Conservation (phyloP, 1,140 invertebrate species). For the Drosophila takahashii region DNA sequence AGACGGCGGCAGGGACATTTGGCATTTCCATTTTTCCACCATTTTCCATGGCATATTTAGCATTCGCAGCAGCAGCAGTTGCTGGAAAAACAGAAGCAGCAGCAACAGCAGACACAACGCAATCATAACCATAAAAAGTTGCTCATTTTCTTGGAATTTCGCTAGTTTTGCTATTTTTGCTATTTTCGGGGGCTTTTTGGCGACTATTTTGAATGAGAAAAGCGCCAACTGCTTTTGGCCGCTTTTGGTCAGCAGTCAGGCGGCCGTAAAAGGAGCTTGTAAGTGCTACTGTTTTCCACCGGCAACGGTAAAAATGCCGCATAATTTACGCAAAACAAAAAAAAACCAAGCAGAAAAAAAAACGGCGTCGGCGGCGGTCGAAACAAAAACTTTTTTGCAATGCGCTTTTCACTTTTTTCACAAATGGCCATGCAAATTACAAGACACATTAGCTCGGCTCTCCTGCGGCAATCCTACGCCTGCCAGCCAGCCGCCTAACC, state of each 20-base stretch:
- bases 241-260: conserved; percentile 39
- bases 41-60: conserved; percentile 75
- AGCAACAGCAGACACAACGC: conserved; percentile 43
- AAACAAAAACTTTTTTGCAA: conserved; percentile 30
- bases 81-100: background rate
- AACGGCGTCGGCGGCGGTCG: background rate
- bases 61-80: conserved; percentile 56
- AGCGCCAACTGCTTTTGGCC: conserved; percentile 35
- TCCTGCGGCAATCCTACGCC: conserved; percentile 69
- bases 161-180: conserved; percentile 30
- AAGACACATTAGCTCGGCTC: conserved; percentile 76
- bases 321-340: conserved; percentile 74
- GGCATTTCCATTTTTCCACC: conserved; percentile 68
- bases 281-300: conserved; percentile 80
- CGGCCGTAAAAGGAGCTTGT: conserved; percentile 76
- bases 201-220: conserved; percentile 65
- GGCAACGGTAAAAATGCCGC: conserved; percentile 75
- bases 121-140: conserved; percentile 81
- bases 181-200: conserved; percentile 36
- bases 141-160: conserved; percentile 48
- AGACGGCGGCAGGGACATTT: conserved; percentile 22
- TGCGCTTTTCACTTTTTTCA: conserved; percentile 77
- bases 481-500: conserved; percentile 48
- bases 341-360: conserved; percentile 12
- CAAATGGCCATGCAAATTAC: conserved; percentile 83